Conservation (phyloP, 2,888 invertebrate genomes). For the Meiosimyza platycephala region DNA sequence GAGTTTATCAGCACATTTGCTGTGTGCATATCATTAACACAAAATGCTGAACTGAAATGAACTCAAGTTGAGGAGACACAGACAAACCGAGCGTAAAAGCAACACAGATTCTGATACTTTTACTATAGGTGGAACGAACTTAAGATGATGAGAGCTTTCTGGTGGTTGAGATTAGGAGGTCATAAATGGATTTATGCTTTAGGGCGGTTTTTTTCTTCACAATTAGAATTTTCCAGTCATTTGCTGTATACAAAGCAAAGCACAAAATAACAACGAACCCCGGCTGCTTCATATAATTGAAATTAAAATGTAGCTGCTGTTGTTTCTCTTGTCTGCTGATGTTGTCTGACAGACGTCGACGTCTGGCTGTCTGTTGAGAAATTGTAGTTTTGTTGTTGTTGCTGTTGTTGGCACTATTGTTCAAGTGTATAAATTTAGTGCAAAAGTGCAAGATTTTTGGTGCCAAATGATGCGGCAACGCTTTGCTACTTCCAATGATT, state of each 20-base stretch:
- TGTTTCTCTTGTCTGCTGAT: background rate
- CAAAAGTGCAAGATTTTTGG: background rate
- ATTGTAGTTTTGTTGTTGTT: background rate
- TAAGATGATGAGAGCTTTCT: too few species aligned
- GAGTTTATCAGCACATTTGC: slow-evolving; percentile 13
- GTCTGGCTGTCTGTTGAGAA: slow-evolving; percentile 11
- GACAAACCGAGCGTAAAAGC: too few species aligned
- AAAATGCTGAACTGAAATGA: too few species aligned
- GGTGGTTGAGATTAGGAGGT: too few species aligned
- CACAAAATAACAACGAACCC: too few species aligned
- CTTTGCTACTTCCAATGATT: slow-evolving; percentile 2
- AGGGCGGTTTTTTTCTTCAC: background rate
- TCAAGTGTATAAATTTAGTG: background rate
- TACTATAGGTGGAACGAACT: too few species aligned
- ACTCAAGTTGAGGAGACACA: too few species aligned
- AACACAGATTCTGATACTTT: too few species aligned
- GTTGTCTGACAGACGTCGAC: slow-evolving; percentile 2
- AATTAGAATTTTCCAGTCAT: slow-evolving; percentile 11
- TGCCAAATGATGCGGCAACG: slow-evolving; percentile 1
- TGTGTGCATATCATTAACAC: slow-evolving; percentile 5
- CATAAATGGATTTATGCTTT: background rate
- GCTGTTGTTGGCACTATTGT: background rate
- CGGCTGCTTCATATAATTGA: background rate
- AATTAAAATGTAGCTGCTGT: slow-evolving; percentile 1
- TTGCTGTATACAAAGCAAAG: background rate